Conservation (phyloP, 2,888 invertebrate genomes). For the Chydorus sphaericus region DNA sequence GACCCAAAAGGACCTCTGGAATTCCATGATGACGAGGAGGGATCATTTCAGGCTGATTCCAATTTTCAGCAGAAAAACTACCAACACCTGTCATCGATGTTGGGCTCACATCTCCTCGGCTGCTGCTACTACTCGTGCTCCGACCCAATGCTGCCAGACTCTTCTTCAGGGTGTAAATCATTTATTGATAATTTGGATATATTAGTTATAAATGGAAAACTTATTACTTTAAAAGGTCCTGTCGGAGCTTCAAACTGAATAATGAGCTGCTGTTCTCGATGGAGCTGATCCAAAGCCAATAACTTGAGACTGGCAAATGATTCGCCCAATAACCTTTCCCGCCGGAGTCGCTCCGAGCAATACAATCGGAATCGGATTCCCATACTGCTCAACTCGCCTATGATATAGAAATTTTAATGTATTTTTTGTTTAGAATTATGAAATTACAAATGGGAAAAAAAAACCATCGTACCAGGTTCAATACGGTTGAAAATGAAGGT, state of each 20-base stretch:
- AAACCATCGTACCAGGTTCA: slow-evolving; percentile 48
- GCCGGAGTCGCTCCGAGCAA: slow-evolving; percentile 80
- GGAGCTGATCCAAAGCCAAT: slow-evolving; percentile 53
- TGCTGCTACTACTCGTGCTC: slow-evolving; percentile 3
- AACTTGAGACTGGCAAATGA: slow-evolving; percentile 77
- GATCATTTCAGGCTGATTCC: background rate
- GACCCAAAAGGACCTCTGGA: slow-evolving; percentile 72
- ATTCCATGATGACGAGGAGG: slow-evolving; percentile 48
- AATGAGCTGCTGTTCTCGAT: background rate
- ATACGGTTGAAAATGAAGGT: slow-evolving; percentile 80
- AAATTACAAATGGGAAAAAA: background rate
- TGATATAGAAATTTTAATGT: background rate
- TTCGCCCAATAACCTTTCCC: slow-evolving; percentile 82
- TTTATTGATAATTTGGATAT: background rate
- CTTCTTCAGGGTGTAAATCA: background rate
- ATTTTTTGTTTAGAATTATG: background rate
- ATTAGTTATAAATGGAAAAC: background rate
- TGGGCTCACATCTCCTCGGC: slow-evolving; percentile 3
- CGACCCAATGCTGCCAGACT: background rate
- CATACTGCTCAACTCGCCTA: slow-evolving; percentile 82
- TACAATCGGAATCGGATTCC: slow-evolving; percentile 80
- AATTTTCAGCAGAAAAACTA: slow-evolving; percentile 3
- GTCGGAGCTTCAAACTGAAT: background rate
- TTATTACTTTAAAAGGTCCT: background rate
- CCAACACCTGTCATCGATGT: background rate